These are phyloP conservation scores for Steromphala cineraria DNA, from an alignment of 2,888 invertebrate species.

Conservation along the genomic window DNA sequence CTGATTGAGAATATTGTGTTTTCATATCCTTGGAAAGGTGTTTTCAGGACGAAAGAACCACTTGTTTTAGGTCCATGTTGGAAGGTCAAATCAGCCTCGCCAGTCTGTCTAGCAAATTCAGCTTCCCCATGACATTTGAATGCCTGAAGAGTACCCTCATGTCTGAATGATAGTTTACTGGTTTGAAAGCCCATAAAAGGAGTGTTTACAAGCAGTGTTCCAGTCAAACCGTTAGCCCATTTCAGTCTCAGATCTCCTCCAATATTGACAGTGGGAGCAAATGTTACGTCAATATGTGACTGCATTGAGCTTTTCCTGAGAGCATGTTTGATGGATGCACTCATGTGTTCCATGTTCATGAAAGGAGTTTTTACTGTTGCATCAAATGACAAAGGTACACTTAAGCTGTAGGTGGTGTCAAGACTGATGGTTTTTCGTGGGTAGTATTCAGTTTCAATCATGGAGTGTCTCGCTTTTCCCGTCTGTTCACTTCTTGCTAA, in stretches of 20 bases:
- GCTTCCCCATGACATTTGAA: constrained; percentile 53
- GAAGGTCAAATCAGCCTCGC: constrained; percentile 29
- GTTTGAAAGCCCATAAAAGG: constrained; percentile 50
- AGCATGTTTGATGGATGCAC: constrained; percentile 33
- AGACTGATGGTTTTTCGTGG: constrained; percentile 32
- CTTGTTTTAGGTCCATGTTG: constrained; percentile 24
- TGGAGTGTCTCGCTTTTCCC: constrained; percentile 24
- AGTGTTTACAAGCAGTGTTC: constrained; percentile 45
- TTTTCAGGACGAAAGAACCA: constrained; percentile 24
- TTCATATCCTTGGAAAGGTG: constrained; percentile 26
- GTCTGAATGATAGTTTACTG: constrained; percentile 45
- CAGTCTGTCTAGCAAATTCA: constrained; percentile 8
- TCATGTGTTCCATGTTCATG: constrained; percentile 21
- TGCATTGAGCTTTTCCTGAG: not conserved
- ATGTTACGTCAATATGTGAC: constrained; percentile 34
- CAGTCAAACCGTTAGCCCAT: constrained; percentile 25
- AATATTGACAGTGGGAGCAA: constrained; percentile 31
- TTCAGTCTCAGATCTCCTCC: constrained; percentile 40
- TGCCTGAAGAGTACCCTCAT: constrained; percentile 44
- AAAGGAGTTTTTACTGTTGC: constrained; percentile 25
- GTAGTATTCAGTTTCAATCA: constrained; percentile 32
- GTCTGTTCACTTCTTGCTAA: constrained; percentile 30
- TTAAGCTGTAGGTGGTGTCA: constrained; percentile 29
- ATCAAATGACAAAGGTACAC: constrained; percentile 26
- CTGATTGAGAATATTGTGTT: constrained; percentile 20